Evolutionary conservation across 2,113 vertebrate genomes (phyloP).

Genomic region (Cynopterus brachyotis): DNA sequence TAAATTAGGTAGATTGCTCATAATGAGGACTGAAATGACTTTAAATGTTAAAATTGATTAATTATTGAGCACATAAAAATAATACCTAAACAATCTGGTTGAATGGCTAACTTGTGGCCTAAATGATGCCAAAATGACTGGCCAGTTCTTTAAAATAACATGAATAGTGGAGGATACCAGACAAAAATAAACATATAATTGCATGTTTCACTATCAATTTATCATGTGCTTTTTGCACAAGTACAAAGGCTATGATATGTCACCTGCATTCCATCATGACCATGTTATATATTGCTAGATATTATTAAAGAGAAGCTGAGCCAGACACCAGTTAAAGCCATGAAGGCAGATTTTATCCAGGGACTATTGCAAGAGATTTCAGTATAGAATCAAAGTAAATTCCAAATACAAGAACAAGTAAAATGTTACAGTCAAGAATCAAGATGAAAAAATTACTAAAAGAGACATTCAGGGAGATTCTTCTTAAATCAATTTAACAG

Average conservation of each 20-base stretch:
- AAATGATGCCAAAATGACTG: not conserved
- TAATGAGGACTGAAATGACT: not conserved
- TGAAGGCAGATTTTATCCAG: not conserved
- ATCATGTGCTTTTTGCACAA: not conserved
- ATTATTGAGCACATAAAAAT: not conserved
- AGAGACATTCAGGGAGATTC: not conserved
- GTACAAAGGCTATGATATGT: not conserved
- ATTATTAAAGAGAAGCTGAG: not conserved
- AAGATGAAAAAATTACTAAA: not conserved
- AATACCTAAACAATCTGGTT: not conserved
- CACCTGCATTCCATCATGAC: not conserved
- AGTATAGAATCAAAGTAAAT: not conserved
- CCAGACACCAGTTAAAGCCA: not conserved
- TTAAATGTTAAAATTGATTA: not conserved
- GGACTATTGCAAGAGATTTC: not conserved
- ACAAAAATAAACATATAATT: not conserved
- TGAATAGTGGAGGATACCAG: not conserved
- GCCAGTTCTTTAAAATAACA: not conserved
- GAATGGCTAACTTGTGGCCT: not conserved
- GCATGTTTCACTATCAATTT: not conserved
- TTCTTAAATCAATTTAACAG: not conserved
- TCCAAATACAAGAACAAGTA: not conserved
- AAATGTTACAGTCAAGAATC: not conserved
- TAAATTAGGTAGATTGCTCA: not conserved
- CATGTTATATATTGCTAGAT: not conserved